Base-by-base conservation (phyloP, 2,113 vertebrate genomes). In the Orycteropus afer region DNA sequence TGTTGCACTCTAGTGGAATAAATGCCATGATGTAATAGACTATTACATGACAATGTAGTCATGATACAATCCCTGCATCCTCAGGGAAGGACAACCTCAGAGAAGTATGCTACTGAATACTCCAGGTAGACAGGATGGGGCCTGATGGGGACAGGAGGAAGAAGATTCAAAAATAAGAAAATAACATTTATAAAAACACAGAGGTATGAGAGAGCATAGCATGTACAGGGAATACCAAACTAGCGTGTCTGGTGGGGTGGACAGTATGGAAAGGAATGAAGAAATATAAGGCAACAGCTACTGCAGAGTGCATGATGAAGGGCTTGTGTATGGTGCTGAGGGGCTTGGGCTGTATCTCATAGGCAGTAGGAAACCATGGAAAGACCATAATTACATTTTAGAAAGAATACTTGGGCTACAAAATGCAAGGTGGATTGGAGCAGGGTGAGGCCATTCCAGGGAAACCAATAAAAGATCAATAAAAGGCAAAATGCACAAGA, bases 201-300 rank as follows among this genome's bases (percentile, higher is more conserved):
- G 14, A 78, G 40, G 23, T 53, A 17, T 3, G 22, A 80, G 37
- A n/a, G 23, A 47, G 5, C 8, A 3, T 17, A 1, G 37, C 8
- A 40, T 32, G 8, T 6, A 25, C 17, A 51, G 11, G 17, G 53
- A 29, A 15, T 3, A 2, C 3, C 0, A 63, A 34, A 22, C 63
- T 57, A 23, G 14, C 1, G 1, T 29, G 17, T 20, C 32, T 27
- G 59, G n/a, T n/a, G 17, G 22, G 14, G 34, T 4, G 22, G 11
- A 53, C 27, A 14, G 15, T 2, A 0, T 0, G 9, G 23, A 5
- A n/a, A 76, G 15, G 14, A 5, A 1, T 15, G 40, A 23, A 37
- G 37, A 20, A n/a, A n/a, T 18, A 42, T 0, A 1, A 65, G 59
- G 51, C 14, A 27, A 34, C 13, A 57, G 34, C 7, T 14, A 37